These are phyloP conservation scores for Trissoscelio sp. DNA, from an alignment of 2,888 invertebrate genomes.

Conservation along the genomic window DNA sequence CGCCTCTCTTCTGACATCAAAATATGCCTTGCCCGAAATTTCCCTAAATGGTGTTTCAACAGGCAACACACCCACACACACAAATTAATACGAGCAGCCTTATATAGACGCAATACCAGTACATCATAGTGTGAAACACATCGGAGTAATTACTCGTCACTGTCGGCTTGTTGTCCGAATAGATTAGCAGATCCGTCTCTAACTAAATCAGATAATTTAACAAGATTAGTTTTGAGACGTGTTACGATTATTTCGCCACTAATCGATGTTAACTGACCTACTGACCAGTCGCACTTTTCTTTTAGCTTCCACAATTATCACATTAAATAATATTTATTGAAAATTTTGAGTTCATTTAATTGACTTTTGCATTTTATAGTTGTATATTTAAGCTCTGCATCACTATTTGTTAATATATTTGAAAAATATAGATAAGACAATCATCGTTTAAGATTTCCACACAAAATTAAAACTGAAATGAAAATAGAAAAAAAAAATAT, in stretches of 20 bases:
- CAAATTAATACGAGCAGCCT: constrained; percentile 40
- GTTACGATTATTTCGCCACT: constrained; percentile 30
- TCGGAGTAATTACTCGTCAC: constrained; percentile 62
- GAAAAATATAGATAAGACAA: too few species aligned
- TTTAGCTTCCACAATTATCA: too few species aligned
- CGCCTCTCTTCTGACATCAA: constrained; percentile 49
- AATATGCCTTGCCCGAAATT: constrained; percentile 55
- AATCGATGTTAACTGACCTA: too few species aligned
- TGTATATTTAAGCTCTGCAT: too few species aligned
- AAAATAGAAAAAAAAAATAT: too few species aligned
- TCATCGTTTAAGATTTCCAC: too few species aligned
- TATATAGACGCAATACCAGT: constrained; percentile 29
- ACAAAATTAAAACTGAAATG: too few species aligned
- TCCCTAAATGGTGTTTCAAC: constrained; percentile 55
- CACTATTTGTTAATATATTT: too few species aligned
- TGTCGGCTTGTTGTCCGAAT: constrained; percentile 61
- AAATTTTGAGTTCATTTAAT: too few species aligned
- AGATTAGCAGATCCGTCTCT: constrained; percentile 55
- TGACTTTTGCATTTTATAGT: too few species aligned
- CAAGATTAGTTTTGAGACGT: constrained; percentile 40
- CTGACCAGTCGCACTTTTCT: too few species aligned
- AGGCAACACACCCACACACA: constrained; percentile 36
- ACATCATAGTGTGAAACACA: constrained; percentile 50
- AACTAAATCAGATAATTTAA: constrained; percentile 54
- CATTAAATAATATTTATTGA: too few species aligned